phyloP scores from a whole-genome alignment of 2,888 invertebrate species.

The Carpatolechia fugitivella region DNA sequence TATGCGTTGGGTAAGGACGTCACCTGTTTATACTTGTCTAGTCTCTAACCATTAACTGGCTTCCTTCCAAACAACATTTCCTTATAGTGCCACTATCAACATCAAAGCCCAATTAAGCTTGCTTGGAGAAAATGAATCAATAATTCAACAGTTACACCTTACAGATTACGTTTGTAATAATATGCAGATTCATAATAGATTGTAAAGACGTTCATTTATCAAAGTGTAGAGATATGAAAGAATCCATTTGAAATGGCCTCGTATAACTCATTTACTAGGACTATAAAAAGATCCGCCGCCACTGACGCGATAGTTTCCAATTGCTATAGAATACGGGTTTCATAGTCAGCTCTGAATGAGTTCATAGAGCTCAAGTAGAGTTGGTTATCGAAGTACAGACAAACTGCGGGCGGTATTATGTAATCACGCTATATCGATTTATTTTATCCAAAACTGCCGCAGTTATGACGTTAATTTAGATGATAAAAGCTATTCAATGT shows the following conservation, averaged over 20 bases:
- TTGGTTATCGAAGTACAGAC: conserved; percentile 47
- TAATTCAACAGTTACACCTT: conserved; percentile 20
- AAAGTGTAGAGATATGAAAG: conserved; percentile 44
- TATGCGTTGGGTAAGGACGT: conserved; percentile 18
- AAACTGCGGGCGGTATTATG: conserved; percentile 72
- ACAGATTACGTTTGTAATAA: conserved; percentile 19
- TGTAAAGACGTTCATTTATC: conserved; percentile 49
- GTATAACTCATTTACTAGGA: conserved; percentile 48
- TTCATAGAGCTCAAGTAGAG: conserved; percentile 46
- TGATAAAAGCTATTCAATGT: conserved; percentile 67
- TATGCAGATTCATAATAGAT: conserved; percentile 43
- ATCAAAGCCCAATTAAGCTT: conserved; percentile 6
- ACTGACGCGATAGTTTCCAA: conserved; percentile 26
- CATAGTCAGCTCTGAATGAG: conserved; percentile 32
- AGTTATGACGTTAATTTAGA: conserved; percentile 76
- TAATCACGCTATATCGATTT: conserved; percentile 71
- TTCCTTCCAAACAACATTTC: conserved; percentile 26
- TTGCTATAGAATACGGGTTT: conserved; percentile 28
- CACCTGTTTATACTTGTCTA: conserved; percentile 21
- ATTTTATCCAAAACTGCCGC: conserved; percentile 72
- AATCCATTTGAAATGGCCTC: conserved; percentile 50
- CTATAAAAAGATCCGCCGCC: conserved; percentile 35
- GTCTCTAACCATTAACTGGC: conserved; percentile 27
- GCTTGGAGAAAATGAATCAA: conserved; percentile 9
- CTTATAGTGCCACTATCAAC: conserved; percentile 9